These are phyloP conservation scores for Morone saxatilis DNA, from an alignment of 2,113 vertebrate species.

Conservation along the genomic window DNA sequence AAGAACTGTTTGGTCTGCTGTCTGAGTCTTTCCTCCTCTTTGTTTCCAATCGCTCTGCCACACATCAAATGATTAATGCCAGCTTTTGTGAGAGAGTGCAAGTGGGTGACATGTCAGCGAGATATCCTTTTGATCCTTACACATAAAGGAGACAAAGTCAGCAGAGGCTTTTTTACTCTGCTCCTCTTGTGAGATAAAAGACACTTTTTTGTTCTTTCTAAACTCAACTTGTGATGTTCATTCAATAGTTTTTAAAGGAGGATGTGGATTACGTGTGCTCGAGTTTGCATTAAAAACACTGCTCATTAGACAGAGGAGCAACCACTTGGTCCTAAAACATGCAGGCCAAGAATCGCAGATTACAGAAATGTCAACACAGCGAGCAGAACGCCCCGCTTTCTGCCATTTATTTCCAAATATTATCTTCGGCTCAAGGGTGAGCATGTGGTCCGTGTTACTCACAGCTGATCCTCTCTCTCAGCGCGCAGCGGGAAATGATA, in stretches of 20 bases:
- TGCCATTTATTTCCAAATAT: slow-evolving; percentile 73
- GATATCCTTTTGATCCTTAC: slow-evolving; percentile 67
- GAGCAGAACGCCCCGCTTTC: slow-evolving; percentile 54
- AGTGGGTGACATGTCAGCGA: slow-evolving; percentile 56
- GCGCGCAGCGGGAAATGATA: slow-evolving; percentile 53
- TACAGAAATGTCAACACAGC: slow-evolving; percentile 66
- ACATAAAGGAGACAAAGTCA: slow-evolving; percentile 59
- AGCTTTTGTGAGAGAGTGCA: slow-evolving; percentile 34
- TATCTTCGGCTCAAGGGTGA: slow-evolving; percentile 63
- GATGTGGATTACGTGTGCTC: slow-evolving; percentile 7
- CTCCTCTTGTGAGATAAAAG: slow-evolving; percentile 58
- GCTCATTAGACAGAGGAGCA: slow-evolving; percentile 25
- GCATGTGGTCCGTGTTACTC: slow-evolving; percentile 75
- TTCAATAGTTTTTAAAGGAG: slow-evolving; percentile 1
- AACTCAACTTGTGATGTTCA: slow-evolving; percentile 17
- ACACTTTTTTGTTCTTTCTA: slow-evolving; percentile 34
- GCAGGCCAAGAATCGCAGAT: slow-evolving; percentile 40
- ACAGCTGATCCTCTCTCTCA: slow-evolving; percentile 62
- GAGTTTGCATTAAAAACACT: neutral
- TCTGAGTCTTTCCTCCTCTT: slow-evolving; percentile 29
- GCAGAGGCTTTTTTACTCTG: slow-evolving; percentile 24
- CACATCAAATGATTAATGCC: slow-evolving; percentile 60
- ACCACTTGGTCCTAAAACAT: slow-evolving; percentile 16
- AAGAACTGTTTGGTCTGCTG: slow-evolving; percentile 7
- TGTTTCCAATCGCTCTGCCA: slow-evolving; percentile 45